These are phyloP conservation scores for Varanus salvator DNA, from an alignment of 2,113 vertebrate species.

Conservation along the genomic window DNA sequence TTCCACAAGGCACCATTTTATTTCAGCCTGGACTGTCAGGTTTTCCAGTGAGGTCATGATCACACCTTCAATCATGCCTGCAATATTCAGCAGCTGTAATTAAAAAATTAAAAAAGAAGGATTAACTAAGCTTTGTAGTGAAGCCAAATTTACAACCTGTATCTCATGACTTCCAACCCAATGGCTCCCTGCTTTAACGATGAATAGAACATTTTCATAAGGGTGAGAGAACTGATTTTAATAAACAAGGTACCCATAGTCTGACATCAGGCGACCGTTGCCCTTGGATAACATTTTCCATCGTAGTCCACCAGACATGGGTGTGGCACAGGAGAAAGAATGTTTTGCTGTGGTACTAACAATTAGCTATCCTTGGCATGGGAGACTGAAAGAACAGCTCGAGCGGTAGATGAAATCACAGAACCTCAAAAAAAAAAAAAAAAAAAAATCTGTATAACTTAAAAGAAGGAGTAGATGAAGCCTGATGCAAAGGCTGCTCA, in stretches of 20 bases:
- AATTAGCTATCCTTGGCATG: constrained; percentile 11
- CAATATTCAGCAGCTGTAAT: constrained; percentile 7
- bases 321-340: too few relatives aligned
- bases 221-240: background rate
- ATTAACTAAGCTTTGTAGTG: constrained; percentile 16
- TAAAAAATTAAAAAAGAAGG: background rate
- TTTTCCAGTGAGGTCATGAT: constrained; percentile 35
- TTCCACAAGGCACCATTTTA: background rate
- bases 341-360: background rate
- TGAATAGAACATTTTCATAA: constrained; percentile 3
- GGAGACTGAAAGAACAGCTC: background rate
- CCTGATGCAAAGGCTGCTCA: background rate
- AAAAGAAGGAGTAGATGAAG: background rate
- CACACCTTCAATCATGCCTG: background rate
- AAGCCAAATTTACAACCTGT: constrained; percentile 20
- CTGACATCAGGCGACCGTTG: background rate
- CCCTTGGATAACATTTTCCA: constrained; percentile 27
- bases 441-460: background rate
- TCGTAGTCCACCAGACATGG: background rate
- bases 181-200: constrained; percentile 21
- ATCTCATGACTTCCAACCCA: background rate
- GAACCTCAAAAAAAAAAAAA: background rate
- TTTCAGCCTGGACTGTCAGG: background rate
- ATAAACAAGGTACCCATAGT: background rate
- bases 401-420: constrained; percentile 28